These are phyloP conservation scores for Cryptus armator DNA, from an alignment of 2,888 invertebrate species.

Conservation along the genomic window DNA sequence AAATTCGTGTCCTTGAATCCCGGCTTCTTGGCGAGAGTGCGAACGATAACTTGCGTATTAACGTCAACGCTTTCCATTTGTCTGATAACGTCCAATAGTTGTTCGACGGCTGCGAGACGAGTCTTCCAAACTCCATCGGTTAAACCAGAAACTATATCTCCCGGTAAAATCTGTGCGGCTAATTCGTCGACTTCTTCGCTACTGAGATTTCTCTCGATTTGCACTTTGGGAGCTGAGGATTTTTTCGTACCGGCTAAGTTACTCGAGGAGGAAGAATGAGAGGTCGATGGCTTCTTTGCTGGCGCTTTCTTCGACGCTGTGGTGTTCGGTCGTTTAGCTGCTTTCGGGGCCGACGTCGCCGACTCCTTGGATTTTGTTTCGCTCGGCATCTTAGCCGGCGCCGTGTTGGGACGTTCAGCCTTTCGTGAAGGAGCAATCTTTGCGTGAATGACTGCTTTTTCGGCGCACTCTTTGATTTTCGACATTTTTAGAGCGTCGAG, in stretches of 20 bases:
- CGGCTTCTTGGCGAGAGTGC: conserved; percentile 92
- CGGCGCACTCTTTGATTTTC: conserved; percentile 97
- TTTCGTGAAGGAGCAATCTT: conserved; percentile 89
- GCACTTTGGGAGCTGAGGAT: conserved; percentile 77
- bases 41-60: conserved; percentile 91
- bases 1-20: conserved; percentile 96
- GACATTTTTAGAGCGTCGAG: conserved; percentile 96
- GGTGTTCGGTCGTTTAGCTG: conserved; percentile 78
- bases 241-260: conserved; percentile 82
- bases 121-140: conserved; percentile 95
- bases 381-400: conserved; percentile 85
- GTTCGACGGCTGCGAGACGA: conserved; percentile 91
- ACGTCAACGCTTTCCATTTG: conserved; percentile 88
- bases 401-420: conserved; percentile 86
- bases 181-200: conserved; percentile 93
- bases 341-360: conserved; percentile 67
- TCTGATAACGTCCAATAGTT: conserved; percentile 88
- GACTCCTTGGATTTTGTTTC: conserved; percentile 66
- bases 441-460: conserved; percentile 95
- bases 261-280: conserved; percentile 74
- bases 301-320: conserved; percentile 80
- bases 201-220: conserved; percentile 89
- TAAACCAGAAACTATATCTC: conserved; percentile 89
- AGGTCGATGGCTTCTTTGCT: conserved; percentile 80
- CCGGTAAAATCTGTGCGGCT: conserved; percentile 89